Percentiles rank a stretch among this genome's conserved stretches.
phyloP scores from a whole-genome alignment of 1,140 invertebrate genomes.

The Triops cancriformis region DNA sequence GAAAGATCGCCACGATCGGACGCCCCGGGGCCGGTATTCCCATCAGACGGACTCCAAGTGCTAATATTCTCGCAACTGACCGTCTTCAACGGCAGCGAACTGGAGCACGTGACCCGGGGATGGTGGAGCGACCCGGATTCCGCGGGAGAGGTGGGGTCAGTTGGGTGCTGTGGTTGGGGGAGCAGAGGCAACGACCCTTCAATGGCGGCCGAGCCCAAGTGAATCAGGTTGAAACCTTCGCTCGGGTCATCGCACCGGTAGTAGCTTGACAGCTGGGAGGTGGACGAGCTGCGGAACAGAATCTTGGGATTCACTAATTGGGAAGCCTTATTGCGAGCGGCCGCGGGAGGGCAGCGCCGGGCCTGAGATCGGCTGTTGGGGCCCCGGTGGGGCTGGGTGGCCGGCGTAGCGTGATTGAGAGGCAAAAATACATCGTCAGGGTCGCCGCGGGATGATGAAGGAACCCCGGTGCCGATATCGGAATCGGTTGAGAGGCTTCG shows the following conservation, averaged over 20 bases:
- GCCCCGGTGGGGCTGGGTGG: constrained; percentile 39
- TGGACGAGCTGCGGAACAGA: constrained; percentile 64
- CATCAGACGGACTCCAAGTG: constrained; percentile 37
- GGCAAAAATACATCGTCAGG: constrained; percentile 31
- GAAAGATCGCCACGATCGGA: constrained; percentile 28
- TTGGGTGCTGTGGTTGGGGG: constrained; percentile 3
- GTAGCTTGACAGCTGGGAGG: constrained; percentile 55
- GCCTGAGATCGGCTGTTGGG: constrained; percentile 34
- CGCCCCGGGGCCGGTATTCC: constrained; percentile 28
- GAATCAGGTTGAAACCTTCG: constrained; percentile 57
- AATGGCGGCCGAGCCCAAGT: not conserved
- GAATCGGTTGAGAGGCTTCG: not conserved
- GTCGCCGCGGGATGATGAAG: not conserved
- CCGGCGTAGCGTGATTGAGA: constrained; percentile 36
- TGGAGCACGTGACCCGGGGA: constrained; percentile 30
- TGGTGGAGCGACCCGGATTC: not conserved
- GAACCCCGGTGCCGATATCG: not conserved
- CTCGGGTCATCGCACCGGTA: constrained; percentile 67
- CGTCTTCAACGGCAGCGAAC: constrained; percentile 47
- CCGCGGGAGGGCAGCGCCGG: constrained; percentile 9
- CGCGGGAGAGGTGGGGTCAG: constrained; percentile 17
- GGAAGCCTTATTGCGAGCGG: not conserved
- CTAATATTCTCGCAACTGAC: constrained; percentile 54
- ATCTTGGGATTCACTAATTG: constrained; percentile 32
- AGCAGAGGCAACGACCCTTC: constrained; percentile 21